Base-by-base conservation (phyloP, 2,113 vertebrate species). In the Balaeniceps rex region DNA sequence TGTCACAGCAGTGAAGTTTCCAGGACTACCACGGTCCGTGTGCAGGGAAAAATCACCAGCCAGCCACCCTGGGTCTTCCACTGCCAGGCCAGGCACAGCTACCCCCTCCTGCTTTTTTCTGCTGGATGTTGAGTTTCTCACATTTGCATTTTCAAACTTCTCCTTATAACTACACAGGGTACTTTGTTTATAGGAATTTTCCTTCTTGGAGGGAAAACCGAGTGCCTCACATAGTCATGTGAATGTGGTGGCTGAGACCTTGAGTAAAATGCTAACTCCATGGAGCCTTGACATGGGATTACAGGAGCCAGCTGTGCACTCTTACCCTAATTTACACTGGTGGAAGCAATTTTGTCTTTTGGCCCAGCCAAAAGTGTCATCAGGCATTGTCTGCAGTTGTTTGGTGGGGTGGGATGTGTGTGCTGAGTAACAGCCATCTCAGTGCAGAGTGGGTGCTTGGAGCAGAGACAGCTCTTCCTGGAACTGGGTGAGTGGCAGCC, bases 401-500 rank as follows among this genome's bases (percentile, higher is more conserved):
- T 6, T 14, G 46, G 2, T 52, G 44, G 33, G 8, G 2, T 31
- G 47, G 25, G 23, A 11, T 4, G 8, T n/a, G 24, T 36, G 54
- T 29, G 40, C 23, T 49, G 70, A 58, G 40, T 24, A 44, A 4
- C 8, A 79, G 31, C 51, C 5, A 4, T 12, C 4, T 7, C 10
- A 3, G 2, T 49, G 46, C 29, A 52, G 46, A 46, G 42, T 2
- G 7, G n/a, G 10, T n/a, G 29, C 25, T 78, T 1, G 2, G 38
- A 52, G 34, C 57, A 46, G 36, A 26, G n/a, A 3, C 6, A 16
- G 13, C 24, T n/a, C 21, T 13, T 74, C 28, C 52, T 2, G 1
- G 28, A 10, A 4, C 2, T 9, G n/a, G 14, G 2, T 9, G 14
- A 61, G 34, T 6, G 1, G 10, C 33, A 34, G 15, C 6, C 8